Conservation (phyloP, 2,113 vertebrate genomes). For the Oncorhynchus mykiss region DNA sequence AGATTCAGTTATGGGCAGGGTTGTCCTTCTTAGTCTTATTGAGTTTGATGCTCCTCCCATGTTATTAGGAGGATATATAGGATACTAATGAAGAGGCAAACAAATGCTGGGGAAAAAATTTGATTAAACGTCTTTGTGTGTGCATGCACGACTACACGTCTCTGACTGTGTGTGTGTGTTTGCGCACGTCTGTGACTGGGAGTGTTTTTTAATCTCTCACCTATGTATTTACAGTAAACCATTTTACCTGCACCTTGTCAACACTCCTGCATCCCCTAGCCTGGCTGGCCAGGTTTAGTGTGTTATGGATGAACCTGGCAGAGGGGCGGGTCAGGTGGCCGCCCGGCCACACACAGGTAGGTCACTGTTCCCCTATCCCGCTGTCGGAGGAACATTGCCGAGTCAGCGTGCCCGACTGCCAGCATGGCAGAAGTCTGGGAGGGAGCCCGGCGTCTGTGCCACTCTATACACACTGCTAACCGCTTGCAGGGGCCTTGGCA, state of each 20-base stretch:
- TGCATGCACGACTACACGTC: not conserved
- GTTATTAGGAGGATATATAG: too few species aligned
- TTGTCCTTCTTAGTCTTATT: too few species aligned
- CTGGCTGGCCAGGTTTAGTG: not conserved
- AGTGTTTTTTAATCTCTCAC: not conserved
- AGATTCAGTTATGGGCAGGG: too few species aligned
- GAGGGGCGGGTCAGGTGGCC: not conserved
- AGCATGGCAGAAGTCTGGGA: not conserved
- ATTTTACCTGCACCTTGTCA: not conserved
- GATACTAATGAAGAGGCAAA: too few species aligned
- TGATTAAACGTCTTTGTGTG: too few species aligned
- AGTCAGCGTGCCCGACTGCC: not conserved
- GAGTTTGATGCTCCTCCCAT: too few species aligned
- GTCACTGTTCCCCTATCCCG: too few species aligned
- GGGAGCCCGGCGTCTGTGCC: not conserved
- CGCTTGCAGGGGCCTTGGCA: too few species aligned
- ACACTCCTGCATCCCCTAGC: constrained; percentile 1
- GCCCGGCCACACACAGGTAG: not conserved
- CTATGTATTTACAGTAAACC: constrained; percentile 2
- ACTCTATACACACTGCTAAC: too few species aligned
- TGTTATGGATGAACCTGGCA: not conserved
- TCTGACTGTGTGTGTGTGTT: too few species aligned
- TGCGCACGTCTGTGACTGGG: too few species aligned
- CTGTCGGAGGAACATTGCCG: not conserved
- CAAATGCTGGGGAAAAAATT: too few species aligned